Conservation (phyloP, 2,113 vertebrate genomes). For the Empidonax traillii region DNA sequence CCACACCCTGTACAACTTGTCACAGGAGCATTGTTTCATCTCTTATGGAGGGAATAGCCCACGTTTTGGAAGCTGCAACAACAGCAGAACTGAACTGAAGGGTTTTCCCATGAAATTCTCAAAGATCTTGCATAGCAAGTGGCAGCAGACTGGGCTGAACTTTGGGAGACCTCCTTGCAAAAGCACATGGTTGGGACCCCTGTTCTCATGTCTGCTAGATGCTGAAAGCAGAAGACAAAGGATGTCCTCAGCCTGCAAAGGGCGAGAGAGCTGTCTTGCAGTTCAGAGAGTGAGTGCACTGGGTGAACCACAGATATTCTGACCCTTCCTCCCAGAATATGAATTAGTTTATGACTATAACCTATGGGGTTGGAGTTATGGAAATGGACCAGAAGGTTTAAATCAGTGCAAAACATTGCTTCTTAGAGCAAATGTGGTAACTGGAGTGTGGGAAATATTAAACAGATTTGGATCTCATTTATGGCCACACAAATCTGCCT, state of each 20-base stretch:
- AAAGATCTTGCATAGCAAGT: not conserved
- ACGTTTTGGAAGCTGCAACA: not conserved
- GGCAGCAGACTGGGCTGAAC: not conserved
- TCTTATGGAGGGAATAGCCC: not conserved
- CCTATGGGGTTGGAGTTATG: not conserved
- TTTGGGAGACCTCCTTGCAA: not conserved
- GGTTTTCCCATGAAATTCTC: not conserved
- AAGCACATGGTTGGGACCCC: not conserved
- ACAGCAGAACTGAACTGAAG: not conserved
- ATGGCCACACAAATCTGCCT: not conserved
- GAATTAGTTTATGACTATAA: not conserved
- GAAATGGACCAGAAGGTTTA: not conserved
- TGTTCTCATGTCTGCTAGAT: not conserved
- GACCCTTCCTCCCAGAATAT: not conserved
- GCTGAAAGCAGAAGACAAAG: not conserved
- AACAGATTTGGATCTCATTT: not conserved
- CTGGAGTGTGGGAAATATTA: not conserved
- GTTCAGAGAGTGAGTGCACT: not conserved
- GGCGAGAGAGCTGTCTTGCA: not conserved
- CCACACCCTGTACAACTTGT: not conserved
- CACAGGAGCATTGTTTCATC: not conserved
- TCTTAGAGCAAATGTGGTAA: not conserved
- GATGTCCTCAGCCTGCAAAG: slow-evolving; percentile 2
- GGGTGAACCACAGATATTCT: not conserved
- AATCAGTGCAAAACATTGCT: not conserved